A percentile compares a stretch with the other conserved stretches of the same genome.
Evolutionary conservation across 2,888 invertebrate genomes (phyloP).

Genomic region (Apamea crenata): DNA sequence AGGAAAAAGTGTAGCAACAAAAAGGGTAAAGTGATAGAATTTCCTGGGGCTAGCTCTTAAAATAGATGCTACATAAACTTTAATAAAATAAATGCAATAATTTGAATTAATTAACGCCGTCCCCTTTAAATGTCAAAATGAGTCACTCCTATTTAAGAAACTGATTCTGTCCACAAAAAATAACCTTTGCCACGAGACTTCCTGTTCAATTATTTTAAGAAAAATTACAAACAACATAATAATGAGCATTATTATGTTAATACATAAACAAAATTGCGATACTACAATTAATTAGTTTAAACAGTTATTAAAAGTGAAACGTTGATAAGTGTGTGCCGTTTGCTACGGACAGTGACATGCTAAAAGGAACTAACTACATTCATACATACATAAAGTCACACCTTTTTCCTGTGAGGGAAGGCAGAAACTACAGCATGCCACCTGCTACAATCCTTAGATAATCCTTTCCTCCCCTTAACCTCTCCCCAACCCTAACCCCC

Average conservation of each 20-base stretch:
- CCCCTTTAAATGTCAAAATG: conserved; percentile 39
- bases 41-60: not conserved
- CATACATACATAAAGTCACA: no score
- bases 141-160: conserved; percentile 46
- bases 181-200: conserved; percentile 56
- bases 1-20: no score
- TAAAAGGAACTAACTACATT: conserved; percentile 35
- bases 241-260: conserved; percentile 52
- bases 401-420: no score
- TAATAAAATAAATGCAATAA: not conserved
- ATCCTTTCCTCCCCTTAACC: no score
- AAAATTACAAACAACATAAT: conserved; percentile 45
- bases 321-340: conserved; percentile 82
- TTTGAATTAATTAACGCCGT: not conserved
- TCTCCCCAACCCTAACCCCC: no score
- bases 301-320: conserved; percentile 86
- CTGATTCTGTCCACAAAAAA: conserved; percentile 39
- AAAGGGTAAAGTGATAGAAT: no score
- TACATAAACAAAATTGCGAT: conserved; percentile 76
- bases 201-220: conserved; percentile 50
- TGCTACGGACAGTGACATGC: conserved; percentile 68
- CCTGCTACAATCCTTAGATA: no score
- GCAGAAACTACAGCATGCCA: no score
- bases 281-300: conserved; percentile 85
- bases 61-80: not conserved